Percentiles rank a stretch among this genome's conserved stretches.
Evolutionary conservation across 1,140 invertebrate genomes (phyloP).

Genomic region (Geopemphigus sp.): DNA sequence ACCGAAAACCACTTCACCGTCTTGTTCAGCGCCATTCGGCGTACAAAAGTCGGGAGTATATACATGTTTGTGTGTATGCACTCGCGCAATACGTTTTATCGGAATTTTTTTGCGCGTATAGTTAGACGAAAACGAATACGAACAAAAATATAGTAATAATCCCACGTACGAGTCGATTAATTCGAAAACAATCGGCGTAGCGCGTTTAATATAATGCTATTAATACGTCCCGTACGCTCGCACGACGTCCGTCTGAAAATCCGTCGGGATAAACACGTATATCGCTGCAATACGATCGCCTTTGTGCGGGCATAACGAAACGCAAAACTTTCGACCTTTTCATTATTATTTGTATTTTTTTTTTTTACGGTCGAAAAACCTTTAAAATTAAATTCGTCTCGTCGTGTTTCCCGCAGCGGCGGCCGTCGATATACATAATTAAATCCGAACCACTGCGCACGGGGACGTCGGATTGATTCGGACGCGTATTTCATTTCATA

Average conservation of each 20-base stretch:
- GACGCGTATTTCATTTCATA: constrained; percentile 27
- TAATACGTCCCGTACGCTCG: too few relatives aligned
- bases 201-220: not conserved
- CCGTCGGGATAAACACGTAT: not conserved
- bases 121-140: not conserved
- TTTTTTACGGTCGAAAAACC: constrained; percentile 38
- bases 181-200: constrained; percentile 18
- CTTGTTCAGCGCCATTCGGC: not conserved
- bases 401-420: constrained; percentile 9
- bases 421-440: constrained; percentile 20
- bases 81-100: not conserved
- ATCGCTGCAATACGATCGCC: not conserved
- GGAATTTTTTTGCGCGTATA: not conserved
- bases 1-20: constrained; percentile 18
- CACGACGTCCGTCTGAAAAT: not conserved
- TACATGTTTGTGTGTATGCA: too few relatives aligned
- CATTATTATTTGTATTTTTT: too few relatives aligned
- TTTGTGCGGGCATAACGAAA: constrained; percentile 1
- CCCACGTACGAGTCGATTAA: not conserved
- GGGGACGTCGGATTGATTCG: constrained; percentile 13
- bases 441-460: constrained; percentile 30
- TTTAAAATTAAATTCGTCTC: constrained; percentile 43
- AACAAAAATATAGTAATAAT: not conserved
- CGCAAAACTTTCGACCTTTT: constrained; percentile 35
- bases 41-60: not conserved